phyloP scores from a whole-genome alignment of 2,113 vertebrate species.

The Scytalopus superciliaris region DNA sequence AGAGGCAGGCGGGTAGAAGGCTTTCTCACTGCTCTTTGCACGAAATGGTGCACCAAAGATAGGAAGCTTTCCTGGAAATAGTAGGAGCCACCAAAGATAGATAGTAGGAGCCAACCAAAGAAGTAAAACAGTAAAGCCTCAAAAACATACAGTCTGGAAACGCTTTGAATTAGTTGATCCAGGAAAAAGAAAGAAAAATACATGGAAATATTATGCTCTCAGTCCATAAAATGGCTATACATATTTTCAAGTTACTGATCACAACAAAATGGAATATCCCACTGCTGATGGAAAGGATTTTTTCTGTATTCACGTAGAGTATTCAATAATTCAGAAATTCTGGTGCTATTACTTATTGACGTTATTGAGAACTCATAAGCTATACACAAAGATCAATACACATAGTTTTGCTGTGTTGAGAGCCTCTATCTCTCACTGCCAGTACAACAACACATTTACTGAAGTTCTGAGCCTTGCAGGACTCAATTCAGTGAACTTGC shows the following conservation, averaged over 20 bases:
- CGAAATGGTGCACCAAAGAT: background rate
- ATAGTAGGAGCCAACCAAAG: background rate
- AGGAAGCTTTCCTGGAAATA: background rate
- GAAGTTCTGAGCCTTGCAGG: background rate
- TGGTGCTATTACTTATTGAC: background rate
- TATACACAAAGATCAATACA: background rate
- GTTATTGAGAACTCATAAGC: background rate
- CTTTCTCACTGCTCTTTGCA: background rate
- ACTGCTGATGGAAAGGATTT: background rate
- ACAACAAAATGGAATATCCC: background rate
- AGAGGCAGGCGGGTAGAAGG: background rate
- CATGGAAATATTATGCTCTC: background rate
- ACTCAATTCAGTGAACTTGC: background rate
- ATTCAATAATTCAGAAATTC: background rate
- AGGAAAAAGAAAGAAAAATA: background rate
- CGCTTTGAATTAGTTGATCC: background rate
- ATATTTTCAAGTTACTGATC: background rate
- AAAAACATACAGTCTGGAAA: background rate
- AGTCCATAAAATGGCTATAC: background rate
- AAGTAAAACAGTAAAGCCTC: background rate
- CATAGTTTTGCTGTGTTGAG: background rate
- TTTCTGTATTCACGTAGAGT: background rate
- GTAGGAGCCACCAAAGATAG: background rate
- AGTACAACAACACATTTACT: background rate
- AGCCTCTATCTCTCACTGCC: background rate